These are phyloP conservation scores for Cantharis rufa DNA, from an alignment of 2,888 invertebrate species.

Conservation along the genomic window DNA sequence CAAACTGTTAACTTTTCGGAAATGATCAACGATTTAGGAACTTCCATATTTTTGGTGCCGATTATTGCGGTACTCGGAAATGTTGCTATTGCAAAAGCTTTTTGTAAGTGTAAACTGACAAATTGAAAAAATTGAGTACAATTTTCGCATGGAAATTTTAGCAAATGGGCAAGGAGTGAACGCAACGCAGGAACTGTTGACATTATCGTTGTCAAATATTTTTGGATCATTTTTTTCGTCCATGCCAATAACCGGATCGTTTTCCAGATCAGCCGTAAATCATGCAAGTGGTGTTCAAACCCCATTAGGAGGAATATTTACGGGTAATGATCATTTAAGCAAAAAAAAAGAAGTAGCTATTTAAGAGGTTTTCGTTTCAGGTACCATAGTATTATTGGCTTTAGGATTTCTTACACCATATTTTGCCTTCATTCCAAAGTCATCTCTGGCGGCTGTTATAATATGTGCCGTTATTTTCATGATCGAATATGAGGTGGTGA, in stretches of 20 bases:
- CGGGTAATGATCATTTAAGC: slow-evolving; percentile 59
- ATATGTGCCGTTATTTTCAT: slow-evolving; percentile 94
- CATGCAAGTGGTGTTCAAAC: slow-evolving; percentile 93
- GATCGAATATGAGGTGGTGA: slow-evolving; percentile 89
- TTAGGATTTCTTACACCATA: slow-evolving; percentile 86
- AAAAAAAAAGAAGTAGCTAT: neutral
- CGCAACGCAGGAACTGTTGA: slow-evolving; percentile 88
- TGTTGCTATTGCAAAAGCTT: slow-evolving; percentile 94
- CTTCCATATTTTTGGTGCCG: slow-evolving; percentile 84
- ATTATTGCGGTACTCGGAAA: slow-evolving; percentile 90
- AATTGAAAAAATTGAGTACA: neutral
- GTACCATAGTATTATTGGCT: slow-evolving; percentile 79
- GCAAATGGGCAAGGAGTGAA: slow-evolving; percentile 80
- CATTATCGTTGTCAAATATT: slow-evolving; percentile 83
- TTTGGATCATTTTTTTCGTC: slow-evolving; percentile 86
- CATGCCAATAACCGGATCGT: slow-evolving; percentile 90
- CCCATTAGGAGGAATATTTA: slow-evolving; percentile 83
- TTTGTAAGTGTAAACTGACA: slow-evolving; percentile 66
- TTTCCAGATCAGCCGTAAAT: slow-evolving; percentile 90
- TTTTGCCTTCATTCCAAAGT: slow-evolving; percentile 88
- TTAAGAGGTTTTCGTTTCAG: slow-evolving; percentile 53
- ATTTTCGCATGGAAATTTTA: slow-evolving; percentile 46
- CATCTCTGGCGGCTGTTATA: slow-evolving; percentile 88
- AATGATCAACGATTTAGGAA: slow-evolving; percentile 80
- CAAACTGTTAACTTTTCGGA: slow-evolving; percentile 65